These are phyloP conservation scores for Tolmerus cingulatus DNA, from an alignment of 2,888 invertebrate genomes.

Conservation along the genomic window DNA sequence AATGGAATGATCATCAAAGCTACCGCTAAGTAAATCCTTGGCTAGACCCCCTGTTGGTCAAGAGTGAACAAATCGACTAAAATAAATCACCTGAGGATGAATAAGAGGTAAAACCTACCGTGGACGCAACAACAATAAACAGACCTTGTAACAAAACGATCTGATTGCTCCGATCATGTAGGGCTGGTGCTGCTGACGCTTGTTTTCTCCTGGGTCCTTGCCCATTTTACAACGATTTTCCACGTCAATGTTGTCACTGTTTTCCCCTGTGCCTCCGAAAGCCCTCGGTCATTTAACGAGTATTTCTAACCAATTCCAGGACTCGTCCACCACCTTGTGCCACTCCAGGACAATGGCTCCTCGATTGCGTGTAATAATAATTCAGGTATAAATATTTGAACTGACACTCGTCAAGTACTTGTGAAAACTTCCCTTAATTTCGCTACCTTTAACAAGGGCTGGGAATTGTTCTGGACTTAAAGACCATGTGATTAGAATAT, in stretches of 20 bases:
- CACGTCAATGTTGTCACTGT: not conserved
- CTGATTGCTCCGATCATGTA: constrained; percentile 29
- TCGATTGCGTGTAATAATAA: constrained; percentile 46
- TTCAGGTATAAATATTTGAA: constrained; percentile 47
- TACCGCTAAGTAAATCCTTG: constrained; percentile 49
- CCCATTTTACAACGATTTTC: not conserved
- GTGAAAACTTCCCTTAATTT: constrained; percentile 20
- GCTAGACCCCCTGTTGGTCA: constrained; percentile 47
- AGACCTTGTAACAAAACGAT: constrained; percentile 32
- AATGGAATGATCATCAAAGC: constrained; percentile 49
- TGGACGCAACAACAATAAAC: constrained; percentile 33
- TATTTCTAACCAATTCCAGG: constrained; percentile 28
- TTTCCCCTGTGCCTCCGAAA: not conserved
- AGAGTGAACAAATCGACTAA: constrained; percentile 41
- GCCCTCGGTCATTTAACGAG: constrained; percentile 29
- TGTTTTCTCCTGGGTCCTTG: not conserved
- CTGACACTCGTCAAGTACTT: constrained; percentile 34
- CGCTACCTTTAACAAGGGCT: not conserved
- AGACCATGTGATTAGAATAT: not conserved
- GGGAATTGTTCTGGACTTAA: not conserved
- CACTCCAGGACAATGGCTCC: constrained; percentile 6
- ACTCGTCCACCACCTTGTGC: constrained; percentile 14
- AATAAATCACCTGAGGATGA: constrained; percentile 47
- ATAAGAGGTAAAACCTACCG: constrained; percentile 37
- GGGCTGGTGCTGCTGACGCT: constrained; percentile 31